Evolutionary conservation across 2,888 invertebrate genomes (phyloP).

Genomic region (Buathra laborator): DNA sequence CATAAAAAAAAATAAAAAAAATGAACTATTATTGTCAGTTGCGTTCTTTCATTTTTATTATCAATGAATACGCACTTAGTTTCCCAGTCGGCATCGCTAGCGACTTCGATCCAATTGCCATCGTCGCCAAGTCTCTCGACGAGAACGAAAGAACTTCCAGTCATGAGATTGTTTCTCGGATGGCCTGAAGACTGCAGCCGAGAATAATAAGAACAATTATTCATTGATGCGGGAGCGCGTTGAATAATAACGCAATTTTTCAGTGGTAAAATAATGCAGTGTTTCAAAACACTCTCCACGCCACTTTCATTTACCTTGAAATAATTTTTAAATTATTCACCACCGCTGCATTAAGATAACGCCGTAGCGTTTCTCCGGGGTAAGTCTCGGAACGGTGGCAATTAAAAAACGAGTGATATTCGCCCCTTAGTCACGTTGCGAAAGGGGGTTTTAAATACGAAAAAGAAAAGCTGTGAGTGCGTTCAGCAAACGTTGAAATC

Average conservation of each 20-base stretch:
- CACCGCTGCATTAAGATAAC: background rate
- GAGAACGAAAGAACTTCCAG: conserved; percentile 90
- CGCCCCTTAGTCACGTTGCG: too few species aligned
- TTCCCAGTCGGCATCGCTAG: conserved; percentile 95
- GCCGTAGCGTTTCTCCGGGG: background rate
- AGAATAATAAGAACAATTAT: conserved; percentile 21
- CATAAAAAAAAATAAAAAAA: conserved; percentile 50
- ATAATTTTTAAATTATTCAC: conserved; percentile 40
- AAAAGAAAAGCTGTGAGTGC: background rate
- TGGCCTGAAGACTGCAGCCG: conserved; percentile 90
- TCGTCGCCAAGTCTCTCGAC: conserved; percentile 89
- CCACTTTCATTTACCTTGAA: too few species aligned
- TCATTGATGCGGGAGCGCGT: background rate
- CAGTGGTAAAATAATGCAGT: background rate
- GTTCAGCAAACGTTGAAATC: background rate
- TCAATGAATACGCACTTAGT: conserved; percentile 89
- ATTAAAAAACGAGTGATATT: conserved; percentile 16
- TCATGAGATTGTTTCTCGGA: conserved; percentile 92
- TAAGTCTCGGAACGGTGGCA: background rate
- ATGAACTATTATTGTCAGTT: background rate
- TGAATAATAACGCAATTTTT: conserved; percentile 47
- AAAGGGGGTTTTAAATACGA: background rate
- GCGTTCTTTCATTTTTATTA: too few species aligned
- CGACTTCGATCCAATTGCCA: conserved; percentile 90
- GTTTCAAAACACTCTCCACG: conserved; percentile 7